Conservation (phyloP, 35 echinoderm and acorn worm genomes). For the Eucidaris tribuloides region DNA sequence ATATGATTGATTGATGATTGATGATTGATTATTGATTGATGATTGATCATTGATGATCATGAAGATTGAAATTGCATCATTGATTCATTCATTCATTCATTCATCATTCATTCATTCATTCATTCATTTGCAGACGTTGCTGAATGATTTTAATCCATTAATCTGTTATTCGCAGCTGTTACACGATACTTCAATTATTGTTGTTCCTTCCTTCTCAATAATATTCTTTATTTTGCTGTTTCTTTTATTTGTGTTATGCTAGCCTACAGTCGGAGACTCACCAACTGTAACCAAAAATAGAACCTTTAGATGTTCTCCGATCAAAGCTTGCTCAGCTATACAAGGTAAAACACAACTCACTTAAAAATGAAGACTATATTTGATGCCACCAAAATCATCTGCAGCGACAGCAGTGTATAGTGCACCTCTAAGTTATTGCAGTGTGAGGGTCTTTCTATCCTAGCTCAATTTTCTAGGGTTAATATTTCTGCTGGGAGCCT, state of each 20-base stretch:
- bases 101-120: neutral
- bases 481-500: neutral
- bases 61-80: too few relatives aligned
- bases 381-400: neutral
- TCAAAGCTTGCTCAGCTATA: slow-evolving; percentile 59
- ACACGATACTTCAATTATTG: too few relatives aligned
- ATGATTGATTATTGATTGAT: too few relatives aligned
- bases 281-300: slow-evolving; percentile 74
- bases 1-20: too few relatives aligned
- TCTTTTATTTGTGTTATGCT: neutral
- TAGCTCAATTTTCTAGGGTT: too few relatives aligned
- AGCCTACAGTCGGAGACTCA: slow-evolving; percentile 77
- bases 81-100: neutral
- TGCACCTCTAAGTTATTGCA: neutral
- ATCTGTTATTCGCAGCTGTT: too few relatives aligned
- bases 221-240: too few relatives aligned
- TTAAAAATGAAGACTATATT: neutral
- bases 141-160: too few relatives aligned
- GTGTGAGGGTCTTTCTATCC: neutral
- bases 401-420: neutral
- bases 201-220: too few relatives aligned
- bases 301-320: slow-evolving; percentile 80
- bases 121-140: too few relatives aligned
- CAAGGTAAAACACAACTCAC: slow-evolving; percentile 54
- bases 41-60: too few relatives aligned